Evolutionary conservation across 2,888 invertebrate genomes (phyloP).

Genomic region (Cabera pusaria): DNA sequence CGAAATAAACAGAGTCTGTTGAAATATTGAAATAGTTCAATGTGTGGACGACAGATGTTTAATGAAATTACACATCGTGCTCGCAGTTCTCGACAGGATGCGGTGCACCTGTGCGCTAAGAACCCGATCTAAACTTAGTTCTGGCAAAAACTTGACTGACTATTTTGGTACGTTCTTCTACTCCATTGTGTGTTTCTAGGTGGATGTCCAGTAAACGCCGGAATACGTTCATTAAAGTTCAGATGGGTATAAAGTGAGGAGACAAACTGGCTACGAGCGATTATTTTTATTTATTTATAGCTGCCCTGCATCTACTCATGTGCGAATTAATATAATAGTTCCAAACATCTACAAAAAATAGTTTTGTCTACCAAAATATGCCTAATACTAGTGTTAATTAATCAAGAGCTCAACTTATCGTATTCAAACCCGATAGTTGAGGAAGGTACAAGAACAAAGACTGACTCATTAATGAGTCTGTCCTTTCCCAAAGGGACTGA

Average conservation of each 20-base stretch:
- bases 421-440: slow-evolving; percentile 9
- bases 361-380: too few relatives aligned
- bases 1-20: slow-evolving; percentile 18
- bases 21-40: slow-evolving; percentile 14
- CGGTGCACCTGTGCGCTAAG: slow-evolving; percentile 68
- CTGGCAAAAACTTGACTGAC: slow-evolving; percentile 56
- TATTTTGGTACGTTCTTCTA: slow-evolving; percentile 34
- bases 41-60: slow-evolving; percentile 62
- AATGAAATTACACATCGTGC: slow-evolving; percentile 53
- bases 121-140: slow-evolving; percentile 52
- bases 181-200: too few relatives aligned
- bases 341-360: too few relatives aligned
- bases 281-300: too few relatives aligned
- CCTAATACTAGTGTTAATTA: too few relatives aligned
- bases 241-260: too few relatives aligned
- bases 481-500: slow-evolving; percentile 22
- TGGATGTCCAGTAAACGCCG: not conserved
- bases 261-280: too few relatives aligned
- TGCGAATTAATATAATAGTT: too few relatives aligned
- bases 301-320: too few relatives aligned
- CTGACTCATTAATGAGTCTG: slow-evolving; percentile 21
- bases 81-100: slow-evolving; percentile 68
- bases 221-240: too few relatives aligned
- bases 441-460: slow-evolving; percentile 17
- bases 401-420: too few relatives aligned